Evolutionary conservation across 2,888 invertebrate species (phyloP).

Genomic region (Eupithecia tripunctaria): DNA sequence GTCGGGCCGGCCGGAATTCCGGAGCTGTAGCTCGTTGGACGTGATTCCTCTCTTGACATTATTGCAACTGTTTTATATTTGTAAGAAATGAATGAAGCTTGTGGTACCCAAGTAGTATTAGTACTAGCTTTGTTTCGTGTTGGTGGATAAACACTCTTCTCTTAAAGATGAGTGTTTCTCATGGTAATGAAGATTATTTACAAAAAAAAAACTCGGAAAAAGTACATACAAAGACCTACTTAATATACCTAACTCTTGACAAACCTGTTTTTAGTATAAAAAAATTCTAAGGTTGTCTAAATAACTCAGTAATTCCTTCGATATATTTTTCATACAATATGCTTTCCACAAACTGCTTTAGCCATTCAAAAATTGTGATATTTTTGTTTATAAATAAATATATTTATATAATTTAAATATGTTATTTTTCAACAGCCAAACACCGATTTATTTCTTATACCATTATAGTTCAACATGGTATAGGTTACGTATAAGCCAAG

Average conservation of each 20-base stretch:
- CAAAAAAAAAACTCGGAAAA: neutral
- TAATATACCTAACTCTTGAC: neutral
- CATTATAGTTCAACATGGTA: too few relatives aligned
- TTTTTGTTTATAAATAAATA: neutral
- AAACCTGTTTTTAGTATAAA: neutral
- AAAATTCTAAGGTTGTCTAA: neutral
- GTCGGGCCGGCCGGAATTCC: constrained; percentile 76
- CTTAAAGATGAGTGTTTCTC: constrained; percentile 48
- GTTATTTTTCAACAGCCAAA: too few relatives aligned
- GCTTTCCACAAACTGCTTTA: too few relatives aligned
- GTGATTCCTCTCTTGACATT: constrained; percentile 77
- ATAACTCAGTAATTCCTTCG: neutral
- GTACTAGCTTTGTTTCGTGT: constrained; percentile 67
- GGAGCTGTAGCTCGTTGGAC: constrained; percentile 76
- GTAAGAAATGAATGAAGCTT: constrained; percentile 71
- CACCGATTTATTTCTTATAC: too few relatives aligned
- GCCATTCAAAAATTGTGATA: too few relatives aligned
- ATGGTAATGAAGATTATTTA: neutral
- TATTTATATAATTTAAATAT: too few relatives aligned
- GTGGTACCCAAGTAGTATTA: constrained; percentile 66
- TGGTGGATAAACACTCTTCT: constrained; percentile 45
- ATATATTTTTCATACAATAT: too few relatives aligned
- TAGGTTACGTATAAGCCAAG: too few relatives aligned
- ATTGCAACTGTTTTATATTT: constrained; percentile 80
- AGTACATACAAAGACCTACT: too few relatives aligned